Percentiles rank a stretch among this genome's conserved stretches.
Conservation (phyloP, 2,113 vertebrate genomes). For the Charina bottae region DNA sequence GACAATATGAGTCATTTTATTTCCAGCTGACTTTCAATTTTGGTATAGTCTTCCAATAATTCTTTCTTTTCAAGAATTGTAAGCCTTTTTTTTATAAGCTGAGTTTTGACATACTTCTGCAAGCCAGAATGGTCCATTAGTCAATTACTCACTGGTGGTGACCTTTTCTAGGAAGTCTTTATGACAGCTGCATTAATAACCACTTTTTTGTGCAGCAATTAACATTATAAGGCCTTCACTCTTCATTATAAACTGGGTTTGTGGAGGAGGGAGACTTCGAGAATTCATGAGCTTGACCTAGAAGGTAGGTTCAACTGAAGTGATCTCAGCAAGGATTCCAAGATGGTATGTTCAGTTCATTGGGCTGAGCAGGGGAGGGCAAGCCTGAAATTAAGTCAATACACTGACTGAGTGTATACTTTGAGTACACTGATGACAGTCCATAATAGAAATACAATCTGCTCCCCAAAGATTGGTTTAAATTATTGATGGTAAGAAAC, state of each 20-base stretch:
- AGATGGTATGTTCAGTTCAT: slow-evolving; percentile 16
- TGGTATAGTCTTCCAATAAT: slow-evolving; percentile 34
- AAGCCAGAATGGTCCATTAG: slow-evolving; percentile 67
- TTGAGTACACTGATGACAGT: too few relatives aligned
- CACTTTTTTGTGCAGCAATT: slow-evolving; percentile 46
- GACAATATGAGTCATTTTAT: slow-evolving; percentile 9
- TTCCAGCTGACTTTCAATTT: slow-evolving; percentile 45
- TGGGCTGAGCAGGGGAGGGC: rapidly evolving
- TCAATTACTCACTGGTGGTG: slow-evolving; percentile 66
- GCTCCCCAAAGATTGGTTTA: not conserved
- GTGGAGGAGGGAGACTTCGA: slow-evolving; percentile 43
- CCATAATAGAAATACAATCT: not conserved
- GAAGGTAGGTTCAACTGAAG: not conserved
- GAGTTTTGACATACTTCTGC: slow-evolving; percentile 49
- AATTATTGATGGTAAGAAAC: not conserved
- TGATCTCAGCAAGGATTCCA: not conserved
- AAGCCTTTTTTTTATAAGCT: too few relatives aligned
- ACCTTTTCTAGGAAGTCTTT: slow-evolving; percentile 44
- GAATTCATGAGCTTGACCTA: slow-evolving; percentile 18
- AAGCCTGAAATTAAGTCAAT: not conserved
- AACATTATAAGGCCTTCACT: slow-evolving; percentile 49
- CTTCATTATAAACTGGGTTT: slow-evolving; percentile 18
- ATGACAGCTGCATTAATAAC: slow-evolving; percentile 46
- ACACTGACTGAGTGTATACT: too few relatives aligned
- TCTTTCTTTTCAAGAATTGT: slow-evolving; percentile 55